These are phyloP conservation scores for Erinaceus europaeus DNA, from an alignment of 2,113 vertebrate species.

Conservation along the genomic window DNA sequence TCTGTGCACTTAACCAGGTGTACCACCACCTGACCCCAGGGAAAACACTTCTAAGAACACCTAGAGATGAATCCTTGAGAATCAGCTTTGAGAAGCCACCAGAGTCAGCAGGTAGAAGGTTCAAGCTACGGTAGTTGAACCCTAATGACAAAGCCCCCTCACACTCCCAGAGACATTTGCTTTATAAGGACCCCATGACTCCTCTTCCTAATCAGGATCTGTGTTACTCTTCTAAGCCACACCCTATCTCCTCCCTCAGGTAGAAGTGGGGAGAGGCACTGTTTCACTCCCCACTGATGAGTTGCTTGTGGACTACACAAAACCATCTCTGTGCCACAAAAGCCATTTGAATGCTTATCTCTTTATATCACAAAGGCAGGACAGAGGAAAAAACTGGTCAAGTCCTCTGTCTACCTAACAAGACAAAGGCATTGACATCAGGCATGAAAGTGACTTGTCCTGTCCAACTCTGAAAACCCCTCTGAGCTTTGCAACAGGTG, in stretches of 20 bases:
- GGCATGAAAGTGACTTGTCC: neutral
- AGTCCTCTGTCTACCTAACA: neutral
- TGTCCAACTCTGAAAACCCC: neutral
- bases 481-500: neutral
- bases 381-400: neutral
- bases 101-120: no score
- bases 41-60: neutral
- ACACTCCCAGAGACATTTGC: neutral
- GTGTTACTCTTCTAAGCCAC: neutral
- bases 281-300: neutral
- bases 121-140: neutral
- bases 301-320: neutral
- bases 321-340: neutral
- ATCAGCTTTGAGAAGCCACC: neutral
- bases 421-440: neutral
- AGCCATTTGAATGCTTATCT: neutral
- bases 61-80: neutral
- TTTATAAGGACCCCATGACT: neutral
- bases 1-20: no score
- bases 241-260: neutral
- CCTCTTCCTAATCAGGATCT: neutral
- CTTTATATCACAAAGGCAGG: conserved; percentile 23
- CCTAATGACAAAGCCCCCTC: neutral
- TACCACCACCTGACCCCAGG: no score
- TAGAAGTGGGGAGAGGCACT: neutral